Evolutionary conservation across 2,888 invertebrate species (phyloP), one percentile per base, ranked within the genome.

Genomic region (Arge pagana): DNA sequence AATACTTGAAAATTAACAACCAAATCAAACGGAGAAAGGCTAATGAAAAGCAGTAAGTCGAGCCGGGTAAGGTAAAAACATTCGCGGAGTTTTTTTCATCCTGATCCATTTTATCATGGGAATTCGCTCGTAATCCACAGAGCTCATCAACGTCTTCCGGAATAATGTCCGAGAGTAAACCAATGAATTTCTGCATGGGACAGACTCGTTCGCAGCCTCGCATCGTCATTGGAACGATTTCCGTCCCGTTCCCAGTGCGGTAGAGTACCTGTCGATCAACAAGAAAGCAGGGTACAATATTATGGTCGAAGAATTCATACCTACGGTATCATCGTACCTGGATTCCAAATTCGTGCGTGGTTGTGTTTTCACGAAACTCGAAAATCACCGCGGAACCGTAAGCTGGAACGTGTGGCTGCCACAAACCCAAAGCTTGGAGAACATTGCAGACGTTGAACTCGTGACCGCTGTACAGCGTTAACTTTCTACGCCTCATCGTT

Each of bases 381-480:
- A 71, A 59, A 37, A 75, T 64, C 1, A 73, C 41, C 1, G 73
- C 63, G 23, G 71, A 63, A 0, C 64, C 61, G 33, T 67, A 67
- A 19, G 59, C 61, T 2, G 71, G 69, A 23, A 73, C 60, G 21
- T 71, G 71, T 5, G 68, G 65, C 3, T 63, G 55, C 65, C 68
- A 75, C 18, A 70, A 28, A 35, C 63, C 57, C 8, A 74, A 53
- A 16, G 58, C 61, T 49, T 70, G 68, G 4, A 74, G 50, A 28
- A 71, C 24, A 2, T 70, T 72, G 4, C 57, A 65, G 11, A 74
- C 50, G 16, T 71, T 73, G 10, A 63, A 68, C 6, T 68, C 71
- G 43, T 72, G 68, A 2, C 71, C 72, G 36, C 72, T 71, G 40
- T 67, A 73, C 4, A 73, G 50, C 42, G 62, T 62, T 3, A 71